Base-by-base conservation (phyloP, 2,797 vertebrate genomes). In the Syncerus caffer region DNA sequence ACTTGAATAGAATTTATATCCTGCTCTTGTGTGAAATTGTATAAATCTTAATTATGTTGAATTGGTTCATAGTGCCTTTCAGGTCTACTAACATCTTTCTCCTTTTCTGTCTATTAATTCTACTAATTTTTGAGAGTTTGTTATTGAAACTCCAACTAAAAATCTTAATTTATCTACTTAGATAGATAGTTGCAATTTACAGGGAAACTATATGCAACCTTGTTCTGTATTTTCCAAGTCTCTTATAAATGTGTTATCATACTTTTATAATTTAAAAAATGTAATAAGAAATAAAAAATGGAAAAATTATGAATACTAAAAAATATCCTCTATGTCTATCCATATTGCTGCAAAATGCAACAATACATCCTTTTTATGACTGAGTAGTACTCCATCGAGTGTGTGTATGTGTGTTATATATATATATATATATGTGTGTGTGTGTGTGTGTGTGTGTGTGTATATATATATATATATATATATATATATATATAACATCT, bases 391-490 rank as follows among this genome's bases (percentile, higher is more conserved):
- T 78, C 42, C 42, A 78, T 15, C 14, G 4, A 71, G 67, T 23
- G 19, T 71, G 10, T 71, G 64, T 21, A 34, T 71, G 64, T 71
- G 34, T 71, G 34, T 13, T 10, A 38, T 38, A 38, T 38, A 23
- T 12, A 71, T 67, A 0, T 9, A 0, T 64, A 3, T 64, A 7
- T 64, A 2, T 16, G 3, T 8, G 2, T 8, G 8, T 64, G 9
- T 71, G 3, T 67, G 7, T 64, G 0, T n/a, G 29, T n/a, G 29
- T 62, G 60, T 62, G 4, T 29, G 0, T 76, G 1, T 45, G 0
- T 76, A 4, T 45, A 14, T 6, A 12, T 29, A 0, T 62, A 0
- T 60, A 13, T 4, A 13, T 42, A 6, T 74, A 34, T 34, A 0
- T 42, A 0, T 74, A 1, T 42, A 3, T 29, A 5, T 47, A 25